These are phyloP conservation scores for Streptopelia turtur DNA, from an alignment of 2,797 vertebrate species.

Conservation along the genomic window DNA sequence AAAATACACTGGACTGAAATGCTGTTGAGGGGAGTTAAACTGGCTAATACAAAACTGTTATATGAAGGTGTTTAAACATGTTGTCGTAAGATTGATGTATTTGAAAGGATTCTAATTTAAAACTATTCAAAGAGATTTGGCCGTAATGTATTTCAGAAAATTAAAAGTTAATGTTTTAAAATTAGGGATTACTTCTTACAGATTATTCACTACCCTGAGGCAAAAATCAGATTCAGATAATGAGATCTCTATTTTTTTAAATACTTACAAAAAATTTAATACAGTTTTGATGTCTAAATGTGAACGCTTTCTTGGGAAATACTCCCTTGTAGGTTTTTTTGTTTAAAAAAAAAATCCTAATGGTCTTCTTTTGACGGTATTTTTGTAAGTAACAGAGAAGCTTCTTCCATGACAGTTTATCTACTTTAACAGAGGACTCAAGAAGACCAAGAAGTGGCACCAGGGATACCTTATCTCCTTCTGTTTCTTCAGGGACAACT, in stretches of 20 bases:
- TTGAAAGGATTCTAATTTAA: conserved; percentile 10
- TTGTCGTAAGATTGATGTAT: background rate
- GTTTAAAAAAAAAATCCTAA: background rate
- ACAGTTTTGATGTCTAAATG: background rate
- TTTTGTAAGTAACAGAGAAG: background rate
- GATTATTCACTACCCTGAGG: background rate
- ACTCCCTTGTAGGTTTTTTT: background rate
- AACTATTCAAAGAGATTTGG: background rate
- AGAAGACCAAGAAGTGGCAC: background rate
- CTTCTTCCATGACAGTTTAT: background rate
- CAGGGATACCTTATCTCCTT: background rate
- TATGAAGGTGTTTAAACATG: conserved; percentile 10
- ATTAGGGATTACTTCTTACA: background rate
- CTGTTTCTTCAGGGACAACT: background rate
- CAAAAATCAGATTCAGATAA: background rate
- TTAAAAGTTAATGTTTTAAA: background rate
- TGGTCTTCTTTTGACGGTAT: background rate
- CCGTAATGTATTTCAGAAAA: background rate
- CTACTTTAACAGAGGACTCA: background rate
- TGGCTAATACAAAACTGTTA: background rate
- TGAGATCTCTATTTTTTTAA: background rate
- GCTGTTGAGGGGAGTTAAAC: background rate
- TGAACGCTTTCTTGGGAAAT: background rate
- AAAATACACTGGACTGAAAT: background rate
- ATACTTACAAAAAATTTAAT: background rate